A percentile compares a stretch with the other conserved stretches of the same genome.
Evolutionary conservation across 2,888 invertebrate species (phyloP).

Genomic region (Hydraecia micacea): DNA sequence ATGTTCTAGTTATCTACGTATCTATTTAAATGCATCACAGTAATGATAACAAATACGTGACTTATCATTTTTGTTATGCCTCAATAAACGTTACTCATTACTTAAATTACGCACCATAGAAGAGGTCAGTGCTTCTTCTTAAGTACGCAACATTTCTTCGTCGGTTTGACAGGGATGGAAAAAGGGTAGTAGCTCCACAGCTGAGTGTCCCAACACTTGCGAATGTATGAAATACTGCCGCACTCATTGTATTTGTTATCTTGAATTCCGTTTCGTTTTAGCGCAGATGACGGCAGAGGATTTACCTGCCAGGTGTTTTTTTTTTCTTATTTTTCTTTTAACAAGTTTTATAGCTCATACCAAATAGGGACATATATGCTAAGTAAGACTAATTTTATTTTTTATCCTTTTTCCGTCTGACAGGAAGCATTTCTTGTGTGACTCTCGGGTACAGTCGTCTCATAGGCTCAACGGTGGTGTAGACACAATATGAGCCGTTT

Average conservation of each 20-base stretch:
- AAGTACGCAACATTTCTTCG: conserved; percentile 81
- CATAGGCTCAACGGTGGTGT: conserved; percentile 80
- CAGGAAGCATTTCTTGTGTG: conserved; percentile 79
- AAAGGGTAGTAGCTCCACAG: conserved; percentile 78
- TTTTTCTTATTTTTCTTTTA: conserved; percentile 46
- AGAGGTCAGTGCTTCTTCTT: conserved; percentile 73
- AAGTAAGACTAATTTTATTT: conserved; percentile 66
- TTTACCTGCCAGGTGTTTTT: conserved; percentile 78
- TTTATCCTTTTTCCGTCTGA: conserved; percentile 79
- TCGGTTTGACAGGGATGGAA: conserved; percentile 77
- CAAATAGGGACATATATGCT: conserved; percentile 16
- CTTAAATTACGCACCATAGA: conserved; percentile 74
- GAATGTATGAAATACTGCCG: conserved; percentile 83
- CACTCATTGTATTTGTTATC: conserved; percentile 82
- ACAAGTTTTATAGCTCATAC: not conserved
- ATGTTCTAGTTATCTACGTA: conserved; percentile 3
- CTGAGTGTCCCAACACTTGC: conserved; percentile 81
- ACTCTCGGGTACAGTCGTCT: conserved; percentile 76
- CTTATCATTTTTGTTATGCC: conserved; percentile 11
- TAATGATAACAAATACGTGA: conserved; percentile 1
- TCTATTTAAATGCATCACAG: not conserved
- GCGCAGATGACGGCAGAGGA: conserved; percentile 82
- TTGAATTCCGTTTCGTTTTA: conserved; percentile 86
- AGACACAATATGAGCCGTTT: conserved; percentile 70
- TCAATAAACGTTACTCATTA: conserved; percentile 36